Base-by-base conservation (phyloP, 2,888 invertebrate genomes). In the Erebia ligea region DNA sequence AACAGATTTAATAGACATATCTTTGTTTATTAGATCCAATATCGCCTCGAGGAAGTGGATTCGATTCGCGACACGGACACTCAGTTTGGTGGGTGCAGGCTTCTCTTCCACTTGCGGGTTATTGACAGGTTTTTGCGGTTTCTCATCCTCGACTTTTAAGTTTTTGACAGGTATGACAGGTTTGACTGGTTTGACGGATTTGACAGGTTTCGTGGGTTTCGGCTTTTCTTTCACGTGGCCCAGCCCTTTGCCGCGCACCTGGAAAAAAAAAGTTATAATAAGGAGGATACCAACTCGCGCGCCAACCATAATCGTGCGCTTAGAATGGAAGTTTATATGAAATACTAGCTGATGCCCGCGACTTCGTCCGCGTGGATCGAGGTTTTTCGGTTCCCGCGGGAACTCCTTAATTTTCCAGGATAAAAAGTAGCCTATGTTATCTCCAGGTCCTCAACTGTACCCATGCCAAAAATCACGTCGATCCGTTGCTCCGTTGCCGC, bases 211-310 rank as follows among this genome's bases (percentile, higher is more conserved):
- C 1, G 3, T 10, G 13, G 21, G n/a, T n/a, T 19, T 34, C 6
- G 61, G 19, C 50, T 50, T 58, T 1, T 19, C 62, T 48, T 13
- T 11, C 17, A 42, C 42, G 25, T 72, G 72, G 15, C 72, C 69
- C 10, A 69, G 62, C 2, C 69, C 72, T 50, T 62, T 61, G 2
- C 72, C 66, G 19, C 45, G 62, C 5, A 19, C 54, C 72, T 72
- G 11, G 25, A 45, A 48, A 34, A 67, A 58, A 8, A 21, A 9
- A n/a, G n/a, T n/a, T 11, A 19, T 11, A 17, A n/a, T 34, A 15
- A 34, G 15, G 15, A 50, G 1, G 9, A 42, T 50, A 13, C 48
- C 6, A 52, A 17, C n/a, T 52, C 13, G n/a, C n/a, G n/a, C n/a
- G n/a, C n/a, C n/a, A n/a, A n/a, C 6, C 0, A 34, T 6, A 34